phyloP scores from a whole-genome alignment of 2,797 vertebrate genomes.

The Neosilurus hyrtlii region DNA sequence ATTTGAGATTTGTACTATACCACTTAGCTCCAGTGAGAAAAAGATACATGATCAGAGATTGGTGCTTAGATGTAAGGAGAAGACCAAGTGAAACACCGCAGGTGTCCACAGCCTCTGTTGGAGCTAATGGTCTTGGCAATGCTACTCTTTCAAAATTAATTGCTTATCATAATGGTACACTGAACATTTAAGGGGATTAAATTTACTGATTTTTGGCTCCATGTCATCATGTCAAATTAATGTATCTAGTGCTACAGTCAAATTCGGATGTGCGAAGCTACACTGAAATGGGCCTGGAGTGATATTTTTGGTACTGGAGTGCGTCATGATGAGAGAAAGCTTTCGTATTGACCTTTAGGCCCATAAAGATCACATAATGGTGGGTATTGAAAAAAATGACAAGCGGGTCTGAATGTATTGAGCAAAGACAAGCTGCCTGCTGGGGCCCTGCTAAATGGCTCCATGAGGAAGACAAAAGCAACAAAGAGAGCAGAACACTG shows the following conservation, averaged over 20 bases:
- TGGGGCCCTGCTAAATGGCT: conserved; percentile 63
- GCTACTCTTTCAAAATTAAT: conserved; percentile 1
- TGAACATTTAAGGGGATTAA: conserved; percentile 8
- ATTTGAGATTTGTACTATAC: conserved; percentile 42
- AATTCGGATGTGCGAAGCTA: not conserved
- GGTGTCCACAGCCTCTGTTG: not conserved
- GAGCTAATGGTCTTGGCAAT: not conserved
- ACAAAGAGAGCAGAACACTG: conserved; percentile 37
- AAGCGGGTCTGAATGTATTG: conserved; percentile 64
- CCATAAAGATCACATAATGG: conserved; percentile 65
- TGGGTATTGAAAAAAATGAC: conserved; percentile 66
- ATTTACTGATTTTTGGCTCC: not conserved
- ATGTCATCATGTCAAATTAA: not conserved
- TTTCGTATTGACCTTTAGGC: conserved; percentile 70
- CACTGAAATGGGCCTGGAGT: conserved; percentile 22
- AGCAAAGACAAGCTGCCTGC: conserved; percentile 60
- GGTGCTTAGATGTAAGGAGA: not conserved
- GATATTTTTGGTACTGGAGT: conserved; percentile 49
- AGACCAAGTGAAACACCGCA: not conserved
- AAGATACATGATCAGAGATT: conserved; percentile 9
- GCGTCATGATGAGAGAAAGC: conserved; percentile 56
- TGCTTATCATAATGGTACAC: not conserved
- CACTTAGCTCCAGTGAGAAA: conserved; percentile 25
- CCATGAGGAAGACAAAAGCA: conserved; percentile 62
- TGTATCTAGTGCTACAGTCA: not conserved